Evolutionary conservation across 2,888 invertebrate species (phyloP).

Genomic region (Drosophila subquinaria): DNA sequence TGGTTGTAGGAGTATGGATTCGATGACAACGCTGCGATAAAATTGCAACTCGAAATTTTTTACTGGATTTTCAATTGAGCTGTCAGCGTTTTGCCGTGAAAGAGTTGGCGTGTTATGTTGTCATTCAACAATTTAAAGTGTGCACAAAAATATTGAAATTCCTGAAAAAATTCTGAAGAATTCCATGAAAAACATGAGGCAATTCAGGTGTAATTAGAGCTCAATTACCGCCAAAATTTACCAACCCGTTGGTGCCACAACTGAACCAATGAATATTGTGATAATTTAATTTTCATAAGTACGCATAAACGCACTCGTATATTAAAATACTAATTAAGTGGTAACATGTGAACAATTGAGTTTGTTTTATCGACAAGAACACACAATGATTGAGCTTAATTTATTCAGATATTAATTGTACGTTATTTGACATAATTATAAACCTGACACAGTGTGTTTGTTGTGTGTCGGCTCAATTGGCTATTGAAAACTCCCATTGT

Average conservation of each 20-base stretch:
- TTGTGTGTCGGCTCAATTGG: slow-evolving; percentile 27
- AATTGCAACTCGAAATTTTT: slow-evolving; percentile 50
- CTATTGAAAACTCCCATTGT: slow-evolving; percentile 35
- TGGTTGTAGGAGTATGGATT: slow-evolving; percentile 7
- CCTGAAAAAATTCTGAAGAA: neutral
- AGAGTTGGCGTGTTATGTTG: slow-evolving; percentile 38
- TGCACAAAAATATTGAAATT: slow-evolving; percentile 3
- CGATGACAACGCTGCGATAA: slow-evolving; percentile 57
- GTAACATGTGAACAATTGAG: slow-evolving; percentile 14
- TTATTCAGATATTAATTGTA: slow-evolving; percentile 34
- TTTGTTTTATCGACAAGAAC: slow-evolving; percentile 23
- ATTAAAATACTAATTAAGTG: slow-evolving; percentile 25
- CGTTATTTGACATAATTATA: slow-evolving; percentile 49
- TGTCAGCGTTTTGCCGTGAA: slow-evolving; percentile 63
- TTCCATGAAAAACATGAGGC: neutral
- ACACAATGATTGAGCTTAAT: slow-evolving; percentile 34
- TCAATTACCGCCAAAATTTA: neutral
- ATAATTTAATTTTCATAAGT: neutral
- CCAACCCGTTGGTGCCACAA: neutral
- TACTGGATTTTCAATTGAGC: slow-evolving; percentile 64
- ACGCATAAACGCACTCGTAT: neutral
- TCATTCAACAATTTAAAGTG: slow-evolving; percentile 24
- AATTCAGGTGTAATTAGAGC: neutral
- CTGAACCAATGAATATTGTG: neutral
- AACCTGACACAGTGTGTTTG: slow-evolving; percentile 37